A percentile compares a stretch with the other conserved stretches of the same genome.
These are phyloP conservation scores for Calypte anna DNA, from an alignment of 2,113 vertebrate genomes.

Conservation along the genomic window DNA sequence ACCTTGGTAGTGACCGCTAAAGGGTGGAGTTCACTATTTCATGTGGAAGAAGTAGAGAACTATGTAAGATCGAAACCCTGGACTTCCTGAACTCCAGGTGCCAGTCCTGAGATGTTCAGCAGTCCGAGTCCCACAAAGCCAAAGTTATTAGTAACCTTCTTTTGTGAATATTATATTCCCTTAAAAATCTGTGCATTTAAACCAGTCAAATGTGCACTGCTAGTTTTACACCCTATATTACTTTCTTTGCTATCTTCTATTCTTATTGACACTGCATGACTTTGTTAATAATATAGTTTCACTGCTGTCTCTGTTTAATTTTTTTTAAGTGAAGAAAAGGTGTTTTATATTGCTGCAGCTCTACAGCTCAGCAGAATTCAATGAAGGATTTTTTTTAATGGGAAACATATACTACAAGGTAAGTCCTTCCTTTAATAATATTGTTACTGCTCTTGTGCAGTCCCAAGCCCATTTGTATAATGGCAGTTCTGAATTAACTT, in stretches of 20 bases:
- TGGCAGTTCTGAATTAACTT: background rate
- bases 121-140: background rate
- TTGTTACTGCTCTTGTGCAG: background rate
- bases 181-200: background rate
- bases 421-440: slow-evolving; percentile 8
- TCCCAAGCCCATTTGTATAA: background rate
- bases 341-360: background rate
- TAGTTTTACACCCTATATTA: background rate
- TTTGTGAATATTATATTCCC: background rate
- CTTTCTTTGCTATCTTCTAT: background rate
- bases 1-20: too few species aligned
- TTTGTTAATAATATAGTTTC: background rate
- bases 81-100: background rate
- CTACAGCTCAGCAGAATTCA: slow-evolving; percentile 5
- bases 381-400: background rate
- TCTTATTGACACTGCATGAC: background rate
- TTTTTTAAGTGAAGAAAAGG: background rate
- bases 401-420: background rate
- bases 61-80: too few species aligned
- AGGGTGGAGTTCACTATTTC: too few species aligned
- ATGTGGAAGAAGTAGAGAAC: too few species aligned
- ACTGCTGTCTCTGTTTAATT: background rate
- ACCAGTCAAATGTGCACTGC: background rate
- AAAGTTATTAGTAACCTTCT: background rate
- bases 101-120: background rate